Percentiles rank a stretch among this genome's conserved stretches.
These are phyloP conservation scores for Martes martes DNA, from an alignment of 2,113 vertebrate genomes.

Conservation along the genomic window DNA sequence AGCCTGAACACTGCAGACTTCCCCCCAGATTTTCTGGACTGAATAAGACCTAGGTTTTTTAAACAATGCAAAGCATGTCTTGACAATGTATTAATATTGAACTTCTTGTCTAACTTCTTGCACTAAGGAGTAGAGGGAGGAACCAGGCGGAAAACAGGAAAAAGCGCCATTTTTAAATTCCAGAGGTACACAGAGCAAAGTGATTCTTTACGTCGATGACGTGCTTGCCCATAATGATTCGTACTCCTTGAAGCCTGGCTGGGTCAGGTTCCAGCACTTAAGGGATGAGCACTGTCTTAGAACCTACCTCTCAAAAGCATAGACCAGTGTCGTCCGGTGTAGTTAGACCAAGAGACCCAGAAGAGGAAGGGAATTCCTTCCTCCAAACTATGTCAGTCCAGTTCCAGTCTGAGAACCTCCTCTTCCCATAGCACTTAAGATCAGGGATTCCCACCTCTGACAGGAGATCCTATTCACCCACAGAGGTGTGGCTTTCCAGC, in stretches of 20 bases:
- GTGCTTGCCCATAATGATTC: rapidly evolving
- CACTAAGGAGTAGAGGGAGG: neutral
- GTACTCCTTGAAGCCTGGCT: neutral
- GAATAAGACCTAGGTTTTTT: neutral
- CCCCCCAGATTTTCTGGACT: neutral
- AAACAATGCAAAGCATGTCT: neutral
- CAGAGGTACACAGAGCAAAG: neutral
- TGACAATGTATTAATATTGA: neutral
- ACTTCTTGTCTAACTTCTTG: neutral
- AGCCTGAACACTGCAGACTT: neutral
- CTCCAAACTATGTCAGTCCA: neutral
- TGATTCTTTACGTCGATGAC: neutral
- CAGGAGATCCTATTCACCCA: neutral
- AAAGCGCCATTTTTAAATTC: neutral
- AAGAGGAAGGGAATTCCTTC: neutral
- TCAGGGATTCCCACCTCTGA: neutral
- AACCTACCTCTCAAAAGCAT: too few species aligned
- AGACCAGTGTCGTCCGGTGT: neutral
- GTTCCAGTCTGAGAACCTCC: neutral
- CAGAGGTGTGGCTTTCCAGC: neutral
- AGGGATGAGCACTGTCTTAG: too few species aligned
- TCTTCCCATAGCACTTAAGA: neutral
- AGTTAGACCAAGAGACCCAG: neutral
- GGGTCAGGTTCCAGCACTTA: too few species aligned
- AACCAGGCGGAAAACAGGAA: neutral